Percentiles rank a stretch among this genome's conserved stretches.
phyloP scores from a whole-genome alignment of 2,113 vertebrate species.

The Camarhynchus parvulus region DNA sequence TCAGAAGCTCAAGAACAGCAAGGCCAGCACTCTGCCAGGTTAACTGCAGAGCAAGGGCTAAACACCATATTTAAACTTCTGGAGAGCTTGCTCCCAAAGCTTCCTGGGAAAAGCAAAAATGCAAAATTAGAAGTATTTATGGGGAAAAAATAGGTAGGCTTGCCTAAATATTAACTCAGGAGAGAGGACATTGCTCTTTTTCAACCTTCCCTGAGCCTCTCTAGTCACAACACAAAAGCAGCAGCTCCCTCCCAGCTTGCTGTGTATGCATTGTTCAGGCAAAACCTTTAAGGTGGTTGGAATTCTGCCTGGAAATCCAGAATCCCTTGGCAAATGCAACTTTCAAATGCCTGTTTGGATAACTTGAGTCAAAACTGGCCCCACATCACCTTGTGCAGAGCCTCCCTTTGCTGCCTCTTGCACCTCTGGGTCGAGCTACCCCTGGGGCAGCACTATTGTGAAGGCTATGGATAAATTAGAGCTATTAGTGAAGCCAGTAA shows the following conservation, averaged over 20 bases:
- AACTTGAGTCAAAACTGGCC: neutral
- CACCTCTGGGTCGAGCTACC: neutral
- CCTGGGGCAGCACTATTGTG: neutral
- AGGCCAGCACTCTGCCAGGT: conserved; percentile 1
- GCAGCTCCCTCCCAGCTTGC: neutral
- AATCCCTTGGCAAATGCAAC: neutral
- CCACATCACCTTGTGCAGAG: neutral
- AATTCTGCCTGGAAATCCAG: neutral
- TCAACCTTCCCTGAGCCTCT: neutral
- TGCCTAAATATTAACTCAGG: conserved; percentile 30
- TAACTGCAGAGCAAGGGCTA: neutral
- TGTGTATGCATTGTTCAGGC: neutral
- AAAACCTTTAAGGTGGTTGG: neutral
- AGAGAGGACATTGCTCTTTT: neutral
- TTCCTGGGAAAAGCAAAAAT: neutral
- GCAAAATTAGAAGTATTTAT: neutral
- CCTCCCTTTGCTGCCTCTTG: rapidly evolving
- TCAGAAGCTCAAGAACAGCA: conserved; percentile 10
- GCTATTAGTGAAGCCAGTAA: neutral
- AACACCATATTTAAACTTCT: neutral
- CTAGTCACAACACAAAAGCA: rapidly evolving
- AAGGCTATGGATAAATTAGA: neutral
- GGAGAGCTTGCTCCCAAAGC: neutral
- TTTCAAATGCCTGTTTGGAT: neutral
- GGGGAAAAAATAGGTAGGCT: neutral